These are phyloP conservation scores for Anguilla rostrata DNA, from an alignment of 2,113 vertebrate species.

Conservation along the genomic window DNA sequence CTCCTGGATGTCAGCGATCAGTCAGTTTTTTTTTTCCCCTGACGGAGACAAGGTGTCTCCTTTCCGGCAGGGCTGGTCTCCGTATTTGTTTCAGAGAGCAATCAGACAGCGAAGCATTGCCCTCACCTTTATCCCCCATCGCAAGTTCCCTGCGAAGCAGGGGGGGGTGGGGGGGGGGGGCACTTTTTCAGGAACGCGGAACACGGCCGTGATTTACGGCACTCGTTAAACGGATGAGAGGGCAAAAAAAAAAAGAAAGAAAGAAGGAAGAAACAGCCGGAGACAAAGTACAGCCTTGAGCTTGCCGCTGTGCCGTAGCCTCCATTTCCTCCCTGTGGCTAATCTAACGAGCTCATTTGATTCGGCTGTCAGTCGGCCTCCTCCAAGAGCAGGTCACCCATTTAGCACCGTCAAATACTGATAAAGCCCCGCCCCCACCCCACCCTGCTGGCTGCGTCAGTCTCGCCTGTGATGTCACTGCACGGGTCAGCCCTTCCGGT, in stretches of 20 bases:
- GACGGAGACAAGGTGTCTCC: background rate
- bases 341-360: slow-evolving; percentile 5
- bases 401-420: background rate
- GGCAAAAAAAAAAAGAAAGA: background rate
- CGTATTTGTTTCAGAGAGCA: background rate
- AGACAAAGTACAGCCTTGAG: background rate
- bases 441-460: background rate
- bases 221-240: background rate
- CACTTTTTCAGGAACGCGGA: background rate
- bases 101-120: background rate
- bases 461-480: background rate
- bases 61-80: background rate
- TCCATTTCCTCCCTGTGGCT: slow-evolving; percentile 1
- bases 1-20: background rate
- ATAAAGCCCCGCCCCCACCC: background rate
- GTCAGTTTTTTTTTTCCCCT: background rate
- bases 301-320: background rate
- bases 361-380: background rate
- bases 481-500: background rate
- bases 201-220: background rate
- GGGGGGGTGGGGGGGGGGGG: background rate
- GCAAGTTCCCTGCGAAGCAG: background rate
- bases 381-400: background rate
- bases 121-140: background rate
- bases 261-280: background rate